phyloP scores from a whole-genome alignment of 2,797 vertebrate species.

The Anas flavirostris region DNA sequence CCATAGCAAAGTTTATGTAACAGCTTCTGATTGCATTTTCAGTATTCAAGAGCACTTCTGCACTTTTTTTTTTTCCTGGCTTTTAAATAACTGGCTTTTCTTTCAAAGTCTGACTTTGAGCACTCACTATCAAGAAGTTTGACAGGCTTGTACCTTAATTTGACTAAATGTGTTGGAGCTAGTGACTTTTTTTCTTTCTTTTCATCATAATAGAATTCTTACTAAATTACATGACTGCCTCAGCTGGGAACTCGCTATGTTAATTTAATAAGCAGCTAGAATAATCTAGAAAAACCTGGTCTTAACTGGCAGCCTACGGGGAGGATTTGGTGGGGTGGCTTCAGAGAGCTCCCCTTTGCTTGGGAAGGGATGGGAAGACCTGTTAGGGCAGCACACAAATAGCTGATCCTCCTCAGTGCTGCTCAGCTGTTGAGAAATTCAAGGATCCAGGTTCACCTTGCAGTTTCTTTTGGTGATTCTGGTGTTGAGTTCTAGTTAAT shows the following conservation, averaged over 20 bases:
- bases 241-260: neutral
- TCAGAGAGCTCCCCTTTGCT: neutral
- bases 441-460: neutral
- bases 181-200: neutral
- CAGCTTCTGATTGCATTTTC: neutral
- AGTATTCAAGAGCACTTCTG: neutral
- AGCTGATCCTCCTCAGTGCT: neutral
- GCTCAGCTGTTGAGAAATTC: neutral
- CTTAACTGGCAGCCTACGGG: neutral
- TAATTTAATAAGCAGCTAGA: constrained; percentile 31
- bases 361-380: neutral
- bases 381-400: neutral
- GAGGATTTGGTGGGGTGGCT: neutral
- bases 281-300: constrained; percentile 33
- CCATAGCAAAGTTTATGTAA: neutral
- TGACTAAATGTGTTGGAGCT: constrained; percentile 26
- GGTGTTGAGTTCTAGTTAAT: neutral
- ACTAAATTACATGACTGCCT: neutral
- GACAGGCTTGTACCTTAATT: constrained; percentile 39
- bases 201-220: constrained; percentile 7
- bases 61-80: neutral
- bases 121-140: neutral
- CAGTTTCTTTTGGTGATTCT: neutral
- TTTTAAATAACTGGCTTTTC: constrained; percentile 20
- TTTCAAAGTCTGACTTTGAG: neutral